These are phyloP conservation scores for Tetragonula clypearis DNA, from an alignment of 1,140 invertebrate genomes.

Conservation along the genomic window DNA sequence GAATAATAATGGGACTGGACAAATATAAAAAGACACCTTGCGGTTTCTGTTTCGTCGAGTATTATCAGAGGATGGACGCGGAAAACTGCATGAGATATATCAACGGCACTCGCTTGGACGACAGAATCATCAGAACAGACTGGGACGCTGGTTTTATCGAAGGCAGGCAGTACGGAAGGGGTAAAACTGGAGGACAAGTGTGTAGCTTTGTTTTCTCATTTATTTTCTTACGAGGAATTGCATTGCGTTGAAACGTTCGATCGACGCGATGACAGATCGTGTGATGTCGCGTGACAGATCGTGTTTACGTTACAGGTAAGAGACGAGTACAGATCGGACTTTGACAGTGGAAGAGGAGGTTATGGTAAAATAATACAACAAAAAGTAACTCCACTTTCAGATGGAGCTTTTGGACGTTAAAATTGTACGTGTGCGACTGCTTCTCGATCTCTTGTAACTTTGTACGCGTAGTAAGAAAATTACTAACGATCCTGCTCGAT, in stretches of 20 bases:
- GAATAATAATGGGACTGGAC: constrained; percentile 99
- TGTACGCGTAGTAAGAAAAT: constrained; percentile 20
- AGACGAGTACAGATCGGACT: constrained; percentile 99
- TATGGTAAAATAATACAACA: constrained; percentile 97
- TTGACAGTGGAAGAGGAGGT: constrained; percentile 97
- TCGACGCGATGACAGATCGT: constrained; percentile 23
- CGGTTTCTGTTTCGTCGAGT: constrained; percentile 99
- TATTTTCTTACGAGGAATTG: background rate
- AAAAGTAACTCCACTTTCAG: constrained; percentile 83
- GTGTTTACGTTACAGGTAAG: constrained; percentile 87
- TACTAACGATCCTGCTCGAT: background rate
- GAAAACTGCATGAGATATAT: constrained; percentile 98
- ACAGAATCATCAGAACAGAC: constrained; percentile 98
- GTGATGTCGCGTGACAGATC: constrained; percentile 3
- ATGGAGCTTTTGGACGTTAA: constrained; percentile 67
- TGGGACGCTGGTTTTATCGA: constrained; percentile 99
- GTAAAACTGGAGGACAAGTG: constrained; percentile 99
- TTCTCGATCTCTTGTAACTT: background rate
- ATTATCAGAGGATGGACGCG: constrained; percentile 93
- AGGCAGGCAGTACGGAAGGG: constrained; percentile 98
- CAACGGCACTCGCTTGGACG: constrained; percentile 98
- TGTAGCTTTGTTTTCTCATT: constrained; percentile 50
- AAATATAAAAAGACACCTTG: constrained; percentile 99
- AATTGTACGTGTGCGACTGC: constrained; percentile 4
- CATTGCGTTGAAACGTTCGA: background rate